A percentile compares a stretch with the other conserved stretches of the same genome.
Conservation (phyloP, 2,888 invertebrate species). For the Morpho deidamia region DNA sequence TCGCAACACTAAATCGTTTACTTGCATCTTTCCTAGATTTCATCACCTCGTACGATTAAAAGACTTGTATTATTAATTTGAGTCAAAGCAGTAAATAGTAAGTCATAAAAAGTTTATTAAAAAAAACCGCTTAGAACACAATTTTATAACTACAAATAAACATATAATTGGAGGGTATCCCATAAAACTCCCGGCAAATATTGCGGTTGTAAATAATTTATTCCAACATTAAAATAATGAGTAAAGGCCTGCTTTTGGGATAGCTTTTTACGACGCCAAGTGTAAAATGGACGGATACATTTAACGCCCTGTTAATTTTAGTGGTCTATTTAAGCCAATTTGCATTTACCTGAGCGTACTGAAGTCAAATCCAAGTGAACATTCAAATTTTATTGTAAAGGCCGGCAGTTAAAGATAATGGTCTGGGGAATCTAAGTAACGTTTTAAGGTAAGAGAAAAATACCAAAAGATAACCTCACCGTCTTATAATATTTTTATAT, state of each 20-base stretch:
- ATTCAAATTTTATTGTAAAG: not conserved
- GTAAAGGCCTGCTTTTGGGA: not conserved
- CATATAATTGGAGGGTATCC: not conserved
- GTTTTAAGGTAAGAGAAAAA: too few species aligned
- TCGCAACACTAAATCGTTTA: too few species aligned
- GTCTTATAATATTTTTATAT: too few species aligned
- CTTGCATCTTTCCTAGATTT: too few species aligned
- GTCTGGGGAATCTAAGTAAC: too few species aligned
- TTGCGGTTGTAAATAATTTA: conserved; percentile 11
- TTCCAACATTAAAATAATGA: conserved; percentile 5
- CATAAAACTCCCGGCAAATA: conserved; percentile 6
- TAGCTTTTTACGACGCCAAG: conserved; percentile 12
- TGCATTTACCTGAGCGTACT: not conserved
- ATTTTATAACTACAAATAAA: not conserved
- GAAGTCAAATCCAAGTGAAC: not conserved
- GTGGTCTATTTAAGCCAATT: conserved; percentile 1
- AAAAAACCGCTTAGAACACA: too few species aligned
- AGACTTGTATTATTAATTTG: too few species aligned
- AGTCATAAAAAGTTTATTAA: too few species aligned
- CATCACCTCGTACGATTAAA: too few species aligned
- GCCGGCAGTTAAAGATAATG: too few species aligned
- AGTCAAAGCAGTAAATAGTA: too few species aligned
- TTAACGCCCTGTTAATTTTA: conserved; percentile 15
- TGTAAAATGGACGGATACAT: conserved; percentile 12
- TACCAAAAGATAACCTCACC: too few species aligned